Evolutionary conservation across 2,113 vertebrate genomes (phyloP), one percentile per base, ranked within the genome.

Genomic region (Eurypyga helias): DNA sequence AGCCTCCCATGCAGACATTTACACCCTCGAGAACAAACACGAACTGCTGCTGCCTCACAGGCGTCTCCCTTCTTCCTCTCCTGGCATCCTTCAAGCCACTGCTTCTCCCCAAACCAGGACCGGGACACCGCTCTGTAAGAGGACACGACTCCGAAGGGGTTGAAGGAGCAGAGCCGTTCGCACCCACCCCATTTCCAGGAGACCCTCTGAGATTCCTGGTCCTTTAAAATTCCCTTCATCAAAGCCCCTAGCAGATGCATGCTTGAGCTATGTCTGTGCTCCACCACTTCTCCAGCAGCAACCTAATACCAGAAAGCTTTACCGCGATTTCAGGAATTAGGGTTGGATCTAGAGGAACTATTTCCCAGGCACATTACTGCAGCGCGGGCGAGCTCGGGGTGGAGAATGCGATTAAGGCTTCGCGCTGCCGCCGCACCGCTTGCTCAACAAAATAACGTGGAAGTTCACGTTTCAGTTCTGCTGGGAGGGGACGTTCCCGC

Each of bases 291-390:
- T 81, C 57, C 72, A 91, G 70, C 0, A 84, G 75, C 54, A 89
- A 66, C 11, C 9, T 34, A 84, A 85, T 7, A 51, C 89, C 84
- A 61, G 61, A 54, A 38, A 85, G 75, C 82, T 80, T 61, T 29
- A 24, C 62, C 6, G 28, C 8, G 4, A 94, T 85, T 57, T 88
- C 95, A 92, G 52, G 92, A 93, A 95, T 88, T 72, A 80, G 79
- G 90, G 93, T 11, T 83, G 90, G 93, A 86, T 70, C 93, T 62
- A 10, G 25, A 83, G 28, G n/a, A 93, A 65, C 71, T 38, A 33
- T 83, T 95, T 86, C 92, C 77, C 83, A 93, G 83, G 78, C 66
- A 71, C 61, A 51, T 75, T 46, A 75, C 43, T 9, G 64, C 67
- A 6, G 38, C 6, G 2, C 77, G 45, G 60, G 48, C 8, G 2